Evolutionary conservation across 2,113 vertebrate genomes (phyloP).

Genomic region (Microcebus ravelobensis): DNA sequence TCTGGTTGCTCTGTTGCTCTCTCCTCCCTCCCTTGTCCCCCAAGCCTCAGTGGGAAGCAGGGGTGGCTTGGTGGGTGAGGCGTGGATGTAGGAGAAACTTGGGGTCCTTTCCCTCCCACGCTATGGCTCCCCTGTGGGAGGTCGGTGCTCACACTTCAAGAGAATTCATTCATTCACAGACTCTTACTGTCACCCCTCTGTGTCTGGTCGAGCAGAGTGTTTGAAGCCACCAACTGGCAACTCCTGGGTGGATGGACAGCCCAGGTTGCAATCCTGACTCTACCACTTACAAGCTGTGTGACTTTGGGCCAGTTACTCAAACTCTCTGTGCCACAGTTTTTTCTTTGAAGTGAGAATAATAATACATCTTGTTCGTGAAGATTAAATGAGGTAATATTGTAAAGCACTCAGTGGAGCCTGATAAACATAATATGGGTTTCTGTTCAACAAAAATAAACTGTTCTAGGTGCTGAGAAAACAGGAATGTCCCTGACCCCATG

Average conservation of each 20-base stretch:
- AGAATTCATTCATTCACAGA: background rate
- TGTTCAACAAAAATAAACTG: background rate
- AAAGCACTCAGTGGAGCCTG: background rate
- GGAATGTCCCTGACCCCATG: background rate
- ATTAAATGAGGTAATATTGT: background rate
- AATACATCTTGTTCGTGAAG: background rate
- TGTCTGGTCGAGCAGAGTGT: background rate
- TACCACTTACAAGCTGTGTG: background rate
- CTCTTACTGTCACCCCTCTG: background rate
- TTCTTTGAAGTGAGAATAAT: background rate
- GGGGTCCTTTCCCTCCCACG: background rate
- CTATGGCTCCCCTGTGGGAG: background rate
- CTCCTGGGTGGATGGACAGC: background rate
- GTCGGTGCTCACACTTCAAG: accelerated
- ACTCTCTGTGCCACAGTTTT: background rate
- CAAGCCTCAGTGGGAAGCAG: background rate
- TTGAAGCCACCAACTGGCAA: accelerated
- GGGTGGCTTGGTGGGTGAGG: background rate
- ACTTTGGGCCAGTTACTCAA: background rate
- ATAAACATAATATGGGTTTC: background rate
- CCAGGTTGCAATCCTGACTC: background rate
- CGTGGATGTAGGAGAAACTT: background rate
- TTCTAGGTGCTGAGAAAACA: background rate
- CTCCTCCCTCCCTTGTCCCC: background rate
- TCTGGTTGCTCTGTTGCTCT: background rate